Evolutionary conservation across 1,140 invertebrate species (phyloP), one percentile per base, ranked within the genome.

Genomic region (Drosophila kurseongensis): DNA sequence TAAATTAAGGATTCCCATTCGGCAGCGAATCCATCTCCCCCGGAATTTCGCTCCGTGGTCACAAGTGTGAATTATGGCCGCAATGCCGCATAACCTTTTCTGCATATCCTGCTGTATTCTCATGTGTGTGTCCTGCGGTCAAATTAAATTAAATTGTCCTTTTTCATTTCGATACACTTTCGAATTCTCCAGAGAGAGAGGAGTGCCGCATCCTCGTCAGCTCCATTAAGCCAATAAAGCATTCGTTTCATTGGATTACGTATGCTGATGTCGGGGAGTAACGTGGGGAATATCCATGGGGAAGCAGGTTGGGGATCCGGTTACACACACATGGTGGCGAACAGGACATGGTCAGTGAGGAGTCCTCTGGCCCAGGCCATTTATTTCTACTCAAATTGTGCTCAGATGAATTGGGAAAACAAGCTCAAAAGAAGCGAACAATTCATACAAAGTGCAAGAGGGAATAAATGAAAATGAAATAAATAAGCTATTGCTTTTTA

Each of bases 211-310:
- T 77, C 68, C 82, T 63, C 66, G 69, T 79, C 79, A 83, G 83
- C 83, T 77, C 83, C 83, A 83, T 88, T 88, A 89, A 69, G 83
- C 83, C 84, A 89, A 88, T 88, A 88, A 88, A 88, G 84, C 83
- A 88, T 89, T 89, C 83, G 84, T 88, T 88, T 89, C 84, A 88
- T 88, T 88, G 84, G 83, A 88, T 88, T 88, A 88, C 83, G 76
- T 86, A 86, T 88, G 83, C 83, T 82, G 83, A 88, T 88, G 83
- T 73, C 59, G 27, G 50, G 41, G 18, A 50, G n/a, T 4, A n/a
- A 55, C 2, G 45, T 8, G 56, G 27, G 12, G 23, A 7, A 14
- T 35, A 12, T 51, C 48, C 5, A 14, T 32, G 48, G 44, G 36
- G 10, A 12, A 38, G 10, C 8, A 32, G 29, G 29, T n/a, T 27